Conservation (phyloP, 2,888 invertebrate genomes). For the Craniophora ligustri region DNA sequence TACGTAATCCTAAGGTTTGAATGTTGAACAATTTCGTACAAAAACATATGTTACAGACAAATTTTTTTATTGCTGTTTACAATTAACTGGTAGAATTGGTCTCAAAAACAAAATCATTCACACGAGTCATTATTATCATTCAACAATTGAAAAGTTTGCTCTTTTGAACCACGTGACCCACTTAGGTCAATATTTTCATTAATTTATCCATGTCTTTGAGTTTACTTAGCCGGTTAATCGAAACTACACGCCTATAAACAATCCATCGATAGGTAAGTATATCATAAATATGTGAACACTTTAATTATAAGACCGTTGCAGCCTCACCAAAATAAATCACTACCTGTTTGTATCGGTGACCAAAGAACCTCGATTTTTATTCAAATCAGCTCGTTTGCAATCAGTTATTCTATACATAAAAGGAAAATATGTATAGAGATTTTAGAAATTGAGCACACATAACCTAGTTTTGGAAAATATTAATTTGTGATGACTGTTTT, state of each 20-base stretch:
- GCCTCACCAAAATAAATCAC: slow-evolving; percentile 30
- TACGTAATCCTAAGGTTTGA: too few relatives aligned
- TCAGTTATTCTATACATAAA: slow-evolving; percentile 10
- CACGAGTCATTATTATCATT: too few relatives aligned
- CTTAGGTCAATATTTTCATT: background rate
- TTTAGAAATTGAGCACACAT: background rate
- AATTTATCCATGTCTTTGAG: background rate
- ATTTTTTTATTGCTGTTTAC: too few relatives aligned
- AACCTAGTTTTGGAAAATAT: too few relatives aligned
- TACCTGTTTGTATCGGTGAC: slow-evolving; percentile 34
- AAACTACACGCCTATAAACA: background rate
- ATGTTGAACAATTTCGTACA: too few relatives aligned
- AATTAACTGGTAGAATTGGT: too few relatives aligned
- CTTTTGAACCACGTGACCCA: slow-evolving; percentile 24
- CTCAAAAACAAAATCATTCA: too few relatives aligned
- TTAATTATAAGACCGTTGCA: slow-evolving; percentile 22
- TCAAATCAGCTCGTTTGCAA: slow-evolving; percentile 32
- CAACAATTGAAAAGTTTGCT: background rate
- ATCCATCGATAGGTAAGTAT: slow-evolving; percentile 11
- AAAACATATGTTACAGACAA: too few relatives aligned
- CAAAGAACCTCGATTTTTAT: slow-evolving; percentile 45
- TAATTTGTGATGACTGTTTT: too few relatives aligned
- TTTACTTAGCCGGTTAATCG: slow-evolving; percentile 5
- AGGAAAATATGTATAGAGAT: slow-evolving; percentile 3
- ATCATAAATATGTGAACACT: background rate